phyloP scores from a whole-genome alignment of 1,140 invertebrate species.

The Phthorimaea operculella region DNA sequence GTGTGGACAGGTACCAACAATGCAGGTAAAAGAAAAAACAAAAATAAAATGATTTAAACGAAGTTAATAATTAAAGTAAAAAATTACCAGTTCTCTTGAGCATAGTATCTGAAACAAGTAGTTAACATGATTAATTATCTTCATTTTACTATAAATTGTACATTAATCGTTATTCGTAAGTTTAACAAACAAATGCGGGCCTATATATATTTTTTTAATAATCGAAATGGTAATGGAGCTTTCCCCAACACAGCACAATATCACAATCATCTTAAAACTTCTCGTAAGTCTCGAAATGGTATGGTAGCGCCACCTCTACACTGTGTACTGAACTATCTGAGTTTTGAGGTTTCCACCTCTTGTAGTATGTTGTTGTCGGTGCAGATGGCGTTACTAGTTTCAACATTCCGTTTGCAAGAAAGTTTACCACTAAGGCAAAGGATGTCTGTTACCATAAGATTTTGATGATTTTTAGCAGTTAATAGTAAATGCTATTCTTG shows the following conservation, averaged over 20 bases:
- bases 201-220: too few relatives aligned
- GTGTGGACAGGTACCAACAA: not conserved
- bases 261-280: too few relatives aligned
- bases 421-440: too few relatives aligned
- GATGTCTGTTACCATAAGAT: too few relatives aligned
- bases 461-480: too few relatives aligned
- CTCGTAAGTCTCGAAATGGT: too few relatives aligned
- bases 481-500: too few relatives aligned
- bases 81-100: constrained; percentile 59
- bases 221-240: too few relatives aligned
- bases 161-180: too few relatives aligned
- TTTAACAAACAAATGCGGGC: too few relatives aligned
- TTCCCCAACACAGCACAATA: too few relatives aligned
- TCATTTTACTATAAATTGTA: constrained; percentile 19
- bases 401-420: not conserved
- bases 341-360: constrained; percentile 1
- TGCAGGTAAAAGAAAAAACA: not conserved
- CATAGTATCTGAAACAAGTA: constrained; percentile 64
- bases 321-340: constrained; percentile 18
- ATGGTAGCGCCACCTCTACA: constrained; percentile 31
- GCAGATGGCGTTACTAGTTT: constrained; percentile 35
- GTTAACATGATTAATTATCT: constrained; percentile 10
- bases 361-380: constrained; percentile 19
- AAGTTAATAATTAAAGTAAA: constrained; percentile 9
- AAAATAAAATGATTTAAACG: too few relatives aligned